A percentile compares a stretch with the other conserved stretches of the same genome.
These are phyloP conservation scores for Escarpia spicata DNA, from an alignment of 2,888 invertebrate species.

Conservation along the genomic window DNA sequence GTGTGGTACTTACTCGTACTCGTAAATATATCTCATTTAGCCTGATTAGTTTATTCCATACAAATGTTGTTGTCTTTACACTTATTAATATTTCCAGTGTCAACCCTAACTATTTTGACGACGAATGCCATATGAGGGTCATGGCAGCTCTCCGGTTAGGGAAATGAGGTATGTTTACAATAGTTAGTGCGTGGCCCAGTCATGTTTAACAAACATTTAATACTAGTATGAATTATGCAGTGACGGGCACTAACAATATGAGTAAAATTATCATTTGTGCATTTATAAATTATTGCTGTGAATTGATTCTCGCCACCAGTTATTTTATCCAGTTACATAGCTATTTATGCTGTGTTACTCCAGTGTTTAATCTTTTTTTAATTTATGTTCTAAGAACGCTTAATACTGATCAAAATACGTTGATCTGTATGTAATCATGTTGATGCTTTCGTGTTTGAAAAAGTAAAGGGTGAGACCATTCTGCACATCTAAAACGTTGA, in stretches of 20 bases:
- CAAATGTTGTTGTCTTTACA: neutral
- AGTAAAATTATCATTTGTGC: neutral
- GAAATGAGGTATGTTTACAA: neutral
- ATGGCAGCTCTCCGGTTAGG: neutral
- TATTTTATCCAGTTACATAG: neutral
- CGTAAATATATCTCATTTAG: neutral
- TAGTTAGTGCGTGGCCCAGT: neutral
- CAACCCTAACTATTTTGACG: neutral
- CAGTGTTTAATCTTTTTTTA: neutral
- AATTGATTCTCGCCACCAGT: neutral
- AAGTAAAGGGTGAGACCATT: neutral
- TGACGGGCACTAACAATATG: neutral
- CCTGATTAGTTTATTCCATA: neutral
- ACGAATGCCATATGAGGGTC: neutral
- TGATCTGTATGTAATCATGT: neutral
- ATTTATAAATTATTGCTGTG: neutral
- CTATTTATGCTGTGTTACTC: neutral
- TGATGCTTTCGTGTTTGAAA: neutral
- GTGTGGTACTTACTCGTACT: neutral
- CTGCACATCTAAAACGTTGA: neutral
- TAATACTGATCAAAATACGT: neutral
- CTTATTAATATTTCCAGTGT: neutral
- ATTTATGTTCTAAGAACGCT: neutral
- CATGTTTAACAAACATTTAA: neutral
- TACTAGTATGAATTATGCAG: neutral